These are phyloP conservation scores for Vireo griseus DNA, from an alignment of 2,797 vertebrate genomes.

Conservation along the genomic window DNA sequence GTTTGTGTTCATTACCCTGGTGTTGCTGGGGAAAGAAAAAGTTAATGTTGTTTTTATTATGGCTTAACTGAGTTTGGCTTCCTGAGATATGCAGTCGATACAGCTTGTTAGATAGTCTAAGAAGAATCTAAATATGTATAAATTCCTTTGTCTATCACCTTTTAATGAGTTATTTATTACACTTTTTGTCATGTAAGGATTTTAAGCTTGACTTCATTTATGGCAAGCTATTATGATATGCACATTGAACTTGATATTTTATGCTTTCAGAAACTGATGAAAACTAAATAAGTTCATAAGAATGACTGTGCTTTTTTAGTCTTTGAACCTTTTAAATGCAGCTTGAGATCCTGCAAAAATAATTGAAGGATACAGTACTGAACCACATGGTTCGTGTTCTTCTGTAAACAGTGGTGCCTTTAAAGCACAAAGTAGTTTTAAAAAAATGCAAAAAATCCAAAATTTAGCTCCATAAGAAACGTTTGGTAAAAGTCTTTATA, in stretches of 20 bases:
- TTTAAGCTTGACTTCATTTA: slow-evolving; percentile 18
- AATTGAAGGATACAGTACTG: neutral
- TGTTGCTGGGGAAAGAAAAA: neutral
- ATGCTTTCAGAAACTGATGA: neutral
- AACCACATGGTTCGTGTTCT: accelerated
- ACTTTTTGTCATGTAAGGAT: neutral
- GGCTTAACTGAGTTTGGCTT: neutral
- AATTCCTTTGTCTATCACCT: neutral
- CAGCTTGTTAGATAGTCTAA: neutral
- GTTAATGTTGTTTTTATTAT: neutral
- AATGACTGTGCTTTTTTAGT: neutral
- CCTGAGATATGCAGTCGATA: neutral
- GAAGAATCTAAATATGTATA: neutral
- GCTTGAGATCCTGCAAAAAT: neutral
- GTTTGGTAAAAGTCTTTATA: neutral
- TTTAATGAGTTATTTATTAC: slow-evolving; percentile 6
- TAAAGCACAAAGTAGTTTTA: neutral
- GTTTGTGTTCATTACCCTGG: neutral
- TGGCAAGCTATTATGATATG: neutral
- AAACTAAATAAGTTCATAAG: neutral
- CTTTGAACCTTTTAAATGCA: neutral
- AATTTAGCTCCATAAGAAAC: neutral
- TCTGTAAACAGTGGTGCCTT: neutral
- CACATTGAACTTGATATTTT: neutral
- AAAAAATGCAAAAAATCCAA: neutral